phyloP scores from a whole-genome alignment of 2,888 invertebrate species.

The Melangyna quadrimaculata region DNA sequence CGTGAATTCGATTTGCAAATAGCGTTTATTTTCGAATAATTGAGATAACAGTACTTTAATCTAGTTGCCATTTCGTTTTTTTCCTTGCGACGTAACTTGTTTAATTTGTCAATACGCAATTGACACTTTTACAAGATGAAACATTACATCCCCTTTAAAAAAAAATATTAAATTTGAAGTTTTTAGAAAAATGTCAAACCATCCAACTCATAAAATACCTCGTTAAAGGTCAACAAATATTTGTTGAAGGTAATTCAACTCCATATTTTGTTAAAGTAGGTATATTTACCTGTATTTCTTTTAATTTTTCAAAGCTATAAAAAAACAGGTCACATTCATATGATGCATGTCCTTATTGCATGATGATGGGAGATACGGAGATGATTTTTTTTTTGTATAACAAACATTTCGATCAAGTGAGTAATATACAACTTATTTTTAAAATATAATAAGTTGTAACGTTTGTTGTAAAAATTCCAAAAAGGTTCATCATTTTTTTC shows the following conservation, averaged over 20 bases:
- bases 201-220: too few relatives aligned
- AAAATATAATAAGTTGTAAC: neutral
- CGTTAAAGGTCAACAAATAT: neutral
- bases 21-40: too few relatives aligned
- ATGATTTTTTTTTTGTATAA: neutral
- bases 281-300: neutral
- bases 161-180: too few relatives aligned
- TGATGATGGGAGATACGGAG: neutral
- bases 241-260: neutral
- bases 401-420: neutral
- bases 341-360: neutral
- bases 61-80: too few relatives aligned
- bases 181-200: too few relatives aligned
- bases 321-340: neutral
- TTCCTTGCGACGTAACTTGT: too few relatives aligned
- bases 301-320: neutral
- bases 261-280: neutral
- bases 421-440: conserved; percentile 21
- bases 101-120: too few relatives aligned
- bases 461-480: conserved; percentile 18
- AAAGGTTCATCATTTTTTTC: conserved; percentile 16
- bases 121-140: too few relatives aligned
- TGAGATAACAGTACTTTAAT: too few relatives aligned
- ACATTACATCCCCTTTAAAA: too few relatives aligned
- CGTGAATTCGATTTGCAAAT: too few relatives aligned